These are phyloP conservation scores for Cataglyphis altisquamis DNA, from an alignment of 2,888 invertebrate species.

Conservation along the genomic window DNA sequence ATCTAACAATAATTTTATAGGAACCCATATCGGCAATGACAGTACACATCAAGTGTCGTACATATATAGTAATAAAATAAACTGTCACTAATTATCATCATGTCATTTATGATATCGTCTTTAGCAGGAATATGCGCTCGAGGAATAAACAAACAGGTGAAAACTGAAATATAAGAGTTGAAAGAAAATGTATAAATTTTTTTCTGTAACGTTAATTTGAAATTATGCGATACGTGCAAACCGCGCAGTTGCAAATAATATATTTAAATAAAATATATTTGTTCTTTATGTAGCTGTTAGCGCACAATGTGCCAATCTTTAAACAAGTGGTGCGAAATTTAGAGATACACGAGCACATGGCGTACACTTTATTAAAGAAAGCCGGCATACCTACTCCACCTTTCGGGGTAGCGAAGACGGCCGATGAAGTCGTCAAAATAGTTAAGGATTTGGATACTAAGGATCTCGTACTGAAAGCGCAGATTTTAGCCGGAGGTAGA, in stretches of 20 bases:
- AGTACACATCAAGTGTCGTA: background rate
- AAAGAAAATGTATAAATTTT: background rate
- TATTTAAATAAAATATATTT: constrained; percentile 65
- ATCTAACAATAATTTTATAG: background rate
- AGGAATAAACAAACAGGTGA: constrained; percentile 58
- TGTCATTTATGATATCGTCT: constrained; percentile 51
- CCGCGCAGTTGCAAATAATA: background rate
- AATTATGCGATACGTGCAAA: background rate
- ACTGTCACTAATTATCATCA: constrained; percentile 27
- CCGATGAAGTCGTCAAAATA: constrained; percentile 92
- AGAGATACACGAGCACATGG: constrained; percentile 97
- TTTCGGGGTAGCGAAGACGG: constrained; percentile 94
- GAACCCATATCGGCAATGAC: background rate
- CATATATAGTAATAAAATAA: background rate
- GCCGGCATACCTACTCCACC: constrained; percentile 95
- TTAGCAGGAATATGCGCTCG: constrained; percentile 29
- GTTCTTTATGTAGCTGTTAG: constrained; percentile 54
- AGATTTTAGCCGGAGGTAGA: constrained; percentile 96
- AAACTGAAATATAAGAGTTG: background rate
- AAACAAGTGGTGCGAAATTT: constrained; percentile 88
- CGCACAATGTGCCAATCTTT: constrained; percentile 86
- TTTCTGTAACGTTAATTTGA: background rate
- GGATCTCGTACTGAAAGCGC: constrained; percentile 94
- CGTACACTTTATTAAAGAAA: constrained; percentile 93
- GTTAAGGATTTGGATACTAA: constrained; percentile 91